Conservation (phyloP, 2,113 vertebrate species). For the Pelecanoides urinatrix region DNA sequence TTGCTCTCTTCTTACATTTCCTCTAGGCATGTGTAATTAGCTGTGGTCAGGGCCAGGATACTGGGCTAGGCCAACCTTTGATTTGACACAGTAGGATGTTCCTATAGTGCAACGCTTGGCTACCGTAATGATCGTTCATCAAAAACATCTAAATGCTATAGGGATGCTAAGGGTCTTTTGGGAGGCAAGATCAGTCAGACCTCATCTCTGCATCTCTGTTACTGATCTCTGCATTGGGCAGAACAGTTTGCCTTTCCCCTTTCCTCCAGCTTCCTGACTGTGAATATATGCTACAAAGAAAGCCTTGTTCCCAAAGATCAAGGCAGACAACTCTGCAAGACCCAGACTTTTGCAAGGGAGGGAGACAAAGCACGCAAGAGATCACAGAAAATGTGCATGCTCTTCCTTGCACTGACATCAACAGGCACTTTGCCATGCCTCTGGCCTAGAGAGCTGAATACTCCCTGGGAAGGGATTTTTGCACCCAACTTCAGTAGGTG, state of each 20-base stretch:
- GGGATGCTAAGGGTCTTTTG: background rate
- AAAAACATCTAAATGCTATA: fast-evolving
- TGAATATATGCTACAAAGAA: background rate
- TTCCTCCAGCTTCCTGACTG: background rate
- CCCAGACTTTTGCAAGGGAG: background rate
- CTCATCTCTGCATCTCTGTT: background rate
- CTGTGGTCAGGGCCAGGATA: background rate
- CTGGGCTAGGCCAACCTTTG: background rate
- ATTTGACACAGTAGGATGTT: background rate
- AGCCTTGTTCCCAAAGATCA: background rate
- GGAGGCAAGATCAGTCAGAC: background rate
- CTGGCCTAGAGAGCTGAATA: background rate
- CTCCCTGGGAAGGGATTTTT: background rate
- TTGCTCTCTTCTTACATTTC: background rate
- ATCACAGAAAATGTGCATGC: background rate
- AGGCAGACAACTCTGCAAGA: background rate
- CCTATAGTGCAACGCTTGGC: background rate
- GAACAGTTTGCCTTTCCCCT: background rate
- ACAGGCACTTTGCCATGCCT: background rate
- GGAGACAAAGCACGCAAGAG: background rate
- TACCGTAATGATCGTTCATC: fast-evolving
- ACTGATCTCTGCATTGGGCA: background rate
- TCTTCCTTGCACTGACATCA: background rate
- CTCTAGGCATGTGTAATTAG: background rate
- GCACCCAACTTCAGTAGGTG: fast-evolving